phyloP scores from a whole-genome alignment of 2,113 vertebrate species.

The Platysteira castanea region DNA sequence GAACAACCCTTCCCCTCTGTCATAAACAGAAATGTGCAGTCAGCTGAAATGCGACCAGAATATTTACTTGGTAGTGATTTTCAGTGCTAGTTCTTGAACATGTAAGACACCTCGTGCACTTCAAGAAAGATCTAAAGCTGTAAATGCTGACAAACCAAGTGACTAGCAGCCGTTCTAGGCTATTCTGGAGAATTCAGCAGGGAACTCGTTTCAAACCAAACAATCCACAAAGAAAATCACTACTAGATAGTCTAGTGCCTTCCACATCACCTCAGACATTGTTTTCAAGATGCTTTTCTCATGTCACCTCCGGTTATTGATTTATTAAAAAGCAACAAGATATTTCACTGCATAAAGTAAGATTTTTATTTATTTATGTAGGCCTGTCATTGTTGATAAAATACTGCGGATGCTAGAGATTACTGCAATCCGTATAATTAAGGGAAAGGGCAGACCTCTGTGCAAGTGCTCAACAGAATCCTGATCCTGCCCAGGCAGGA shows the following conservation, averaged over 20 bases:
- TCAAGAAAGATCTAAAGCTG: background rate
- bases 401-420: background rate
- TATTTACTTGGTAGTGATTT: constrained; percentile 10
- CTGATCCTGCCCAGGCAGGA: background rate
- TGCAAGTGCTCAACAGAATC: background rate
- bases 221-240: constrained; percentile 44
- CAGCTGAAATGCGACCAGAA: constrained; percentile 5
- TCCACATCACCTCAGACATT: constrained; percentile 10
- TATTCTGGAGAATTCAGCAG: background rate
- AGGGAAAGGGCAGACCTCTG: background rate
- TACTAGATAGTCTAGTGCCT: background rate
- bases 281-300: background rate
- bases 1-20: background rate
- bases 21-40: constrained; percentile 7
- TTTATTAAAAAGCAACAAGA: constrained; percentile 48
- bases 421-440: background rate
- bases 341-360: constrained; percentile 9
- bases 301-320: constrained; percentile 5
- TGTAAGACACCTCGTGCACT: background rate
- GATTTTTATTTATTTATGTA: constrained; percentile 41
- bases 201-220: constrained; percentile 17
- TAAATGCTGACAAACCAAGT: background rate
- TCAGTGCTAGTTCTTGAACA: constrained; percentile 7
- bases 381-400: constrained; percentile 25
- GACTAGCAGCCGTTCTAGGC: constrained; percentile 8